phyloP scores from a whole-genome alignment of 2,888 invertebrate species.

The Aporophyla lueneburgensis region DNA sequence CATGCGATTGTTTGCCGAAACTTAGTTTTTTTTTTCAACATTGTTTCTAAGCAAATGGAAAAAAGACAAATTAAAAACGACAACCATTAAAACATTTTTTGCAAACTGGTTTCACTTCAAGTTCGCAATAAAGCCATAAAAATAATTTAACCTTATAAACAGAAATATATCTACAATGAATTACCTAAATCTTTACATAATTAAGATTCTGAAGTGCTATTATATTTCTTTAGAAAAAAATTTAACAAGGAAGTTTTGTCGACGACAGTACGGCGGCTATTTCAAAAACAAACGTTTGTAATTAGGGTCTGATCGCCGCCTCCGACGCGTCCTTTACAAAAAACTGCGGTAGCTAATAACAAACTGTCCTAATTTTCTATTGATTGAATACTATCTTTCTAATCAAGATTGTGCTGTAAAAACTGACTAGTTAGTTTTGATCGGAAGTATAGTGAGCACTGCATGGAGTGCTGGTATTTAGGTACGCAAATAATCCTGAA shows the following conservation, averaged over 20 bases:
- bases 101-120: constrained; percentile 29
- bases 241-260: constrained; percentile 64
- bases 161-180: constrained; percentile 37
- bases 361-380: constrained; percentile 81
- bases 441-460: not conserved
- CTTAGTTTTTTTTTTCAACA: not conserved
- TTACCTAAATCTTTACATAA: constrained; percentile 34
- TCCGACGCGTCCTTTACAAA: constrained; percentile 70
- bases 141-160: constrained; percentile 30
- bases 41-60: constrained; percentile 23
- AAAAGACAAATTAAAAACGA: constrained; percentile 33
- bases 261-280: constrained; percentile 82
- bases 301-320: constrained; percentile 82
- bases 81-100: constrained; percentile 14
- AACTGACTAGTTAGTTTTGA: constrained; percentile 3
- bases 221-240: constrained; percentile 39
- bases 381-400: constrained; percentile 79
- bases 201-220: constrained; percentile 21
- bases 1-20: constrained; percentile 5
- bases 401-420: constrained; percentile 66
- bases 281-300: constrained; percentile 89
- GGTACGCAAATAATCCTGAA: not conserved
- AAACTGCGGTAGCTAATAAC: constrained; percentile 85
- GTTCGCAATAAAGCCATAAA: constrained; percentile 39
- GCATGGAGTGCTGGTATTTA: not conserved